phyloP scores from a whole-genome alignment of 1,140 invertebrate genomes.

The Odontomachus brunneus region DNA sequence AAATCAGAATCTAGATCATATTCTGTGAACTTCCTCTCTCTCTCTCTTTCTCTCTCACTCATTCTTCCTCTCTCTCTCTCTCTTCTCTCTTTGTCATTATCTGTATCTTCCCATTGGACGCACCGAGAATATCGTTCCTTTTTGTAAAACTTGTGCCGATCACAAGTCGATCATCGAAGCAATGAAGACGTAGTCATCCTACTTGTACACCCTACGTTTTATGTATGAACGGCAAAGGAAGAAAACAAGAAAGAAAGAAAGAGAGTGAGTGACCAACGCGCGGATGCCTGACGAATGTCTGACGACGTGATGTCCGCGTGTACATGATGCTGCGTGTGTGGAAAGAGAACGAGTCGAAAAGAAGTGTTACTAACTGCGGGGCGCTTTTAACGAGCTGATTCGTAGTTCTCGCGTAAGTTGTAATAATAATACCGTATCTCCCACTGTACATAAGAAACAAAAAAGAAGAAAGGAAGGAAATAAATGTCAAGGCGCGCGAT shows the following conservation, averaged over 20 bases:
- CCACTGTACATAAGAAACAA: constrained; percentile 46
- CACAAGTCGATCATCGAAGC: constrained; percentile 56
- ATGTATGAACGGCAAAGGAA: constrained; percentile 7
- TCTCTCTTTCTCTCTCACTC: background rate
- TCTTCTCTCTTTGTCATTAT: constrained; percentile 15
- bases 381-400: constrained; percentile 15
- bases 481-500: background rate
- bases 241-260: constrained; percentile 1
- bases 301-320: constrained; percentile 9
- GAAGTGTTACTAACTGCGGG: constrained; percentile 7
- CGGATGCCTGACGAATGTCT: constrained; percentile 32
- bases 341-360: constrained; percentile 44
- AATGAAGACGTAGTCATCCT: constrained; percentile 39
- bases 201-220: constrained; percentile 20
- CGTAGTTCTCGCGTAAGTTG: constrained; percentile 25
- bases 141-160: constrained; percentile 60
- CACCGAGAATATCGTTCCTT: constrained; percentile 69
- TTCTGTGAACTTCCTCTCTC: constrained; percentile 19
- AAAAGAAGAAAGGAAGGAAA: too few relatives aligned
- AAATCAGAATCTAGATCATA: constrained; percentile 52
- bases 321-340: constrained; percentile 20
- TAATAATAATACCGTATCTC: constrained; percentile 17
- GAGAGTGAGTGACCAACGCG: constrained; percentile 26
- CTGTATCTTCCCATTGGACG: constrained; percentile 63
- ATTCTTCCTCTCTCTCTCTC: constrained; percentile 19